A percentile compares a stretch with the other conserved stretches of the same genome.
phyloP scores from a whole-genome alignment of 1,140 invertebrate species.

The Drosophila kepulauana region DNA sequence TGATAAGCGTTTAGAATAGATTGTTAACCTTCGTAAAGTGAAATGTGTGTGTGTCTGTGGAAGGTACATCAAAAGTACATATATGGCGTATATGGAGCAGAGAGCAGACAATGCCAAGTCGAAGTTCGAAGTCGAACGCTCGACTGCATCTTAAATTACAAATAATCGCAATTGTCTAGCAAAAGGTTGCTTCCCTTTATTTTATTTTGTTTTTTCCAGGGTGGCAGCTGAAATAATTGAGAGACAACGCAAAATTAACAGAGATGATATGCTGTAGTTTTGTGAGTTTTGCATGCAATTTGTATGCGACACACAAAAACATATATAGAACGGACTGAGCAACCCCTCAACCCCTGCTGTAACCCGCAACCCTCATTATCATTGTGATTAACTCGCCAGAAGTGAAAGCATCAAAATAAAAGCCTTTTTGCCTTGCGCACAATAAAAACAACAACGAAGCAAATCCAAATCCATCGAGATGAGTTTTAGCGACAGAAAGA shows the following conservation, averaged over 20 bases:
- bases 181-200: constrained; percentile 11
- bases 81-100: background rate
- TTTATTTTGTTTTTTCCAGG: background rate
- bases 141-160: constrained; percentile 84
- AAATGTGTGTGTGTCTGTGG: background rate
- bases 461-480: constrained; percentile 44
- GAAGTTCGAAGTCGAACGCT: constrained; percentile 64
- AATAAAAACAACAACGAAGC: constrained; percentile 39
- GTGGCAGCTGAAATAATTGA: constrained; percentile 84
- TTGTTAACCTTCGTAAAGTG: constrained; percentile 72
- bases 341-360: constrained; percentile 33
- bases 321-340: background rate
- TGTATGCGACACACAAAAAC: constrained; percentile 33
- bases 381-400: constrained; percentile 77
- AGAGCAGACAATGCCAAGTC: constrained; percentile 12
- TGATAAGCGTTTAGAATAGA: constrained; percentile 69
- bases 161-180: constrained; percentile 82
- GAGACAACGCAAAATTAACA: constrained; percentile 76
- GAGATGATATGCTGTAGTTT: constrained; percentile 48
- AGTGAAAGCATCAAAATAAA: constrained; percentile 74
- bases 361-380: constrained; percentile 75
- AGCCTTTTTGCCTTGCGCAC: constrained; percentile 34
- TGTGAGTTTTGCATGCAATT: constrained; percentile 60
- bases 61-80: too few species aligned
- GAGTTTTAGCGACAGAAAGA: constrained; percentile 11